phyloP scores from a whole-genome alignment of 2,888 invertebrate genomes.

The Hedychridium roseum region DNA sequence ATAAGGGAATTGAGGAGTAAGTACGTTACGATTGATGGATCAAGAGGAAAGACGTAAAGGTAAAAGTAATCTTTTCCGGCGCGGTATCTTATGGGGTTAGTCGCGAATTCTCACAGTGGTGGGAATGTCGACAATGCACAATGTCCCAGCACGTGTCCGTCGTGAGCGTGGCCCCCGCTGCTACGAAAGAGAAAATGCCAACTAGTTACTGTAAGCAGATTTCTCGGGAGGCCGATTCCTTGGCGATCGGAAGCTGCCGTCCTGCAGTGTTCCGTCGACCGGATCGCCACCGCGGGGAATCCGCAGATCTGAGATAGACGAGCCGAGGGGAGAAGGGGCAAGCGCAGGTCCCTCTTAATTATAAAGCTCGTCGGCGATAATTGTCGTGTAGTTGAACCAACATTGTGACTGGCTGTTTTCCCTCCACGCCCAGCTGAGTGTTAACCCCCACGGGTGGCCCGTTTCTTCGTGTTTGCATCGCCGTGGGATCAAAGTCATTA shows the following conservation, averaged over 20 bases:
- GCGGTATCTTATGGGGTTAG: too few relatives aligned
- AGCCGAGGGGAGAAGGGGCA: constrained; percentile 8
- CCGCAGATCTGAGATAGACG: constrained; percentile 33
- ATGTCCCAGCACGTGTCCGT: constrained; percentile 47
- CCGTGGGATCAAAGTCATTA: constrained; percentile 39
- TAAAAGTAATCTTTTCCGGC: too few relatives aligned
- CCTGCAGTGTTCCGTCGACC: too few relatives aligned
- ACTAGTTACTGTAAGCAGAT: constrained; percentile 34
- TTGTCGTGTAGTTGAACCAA: constrained; percentile 64
- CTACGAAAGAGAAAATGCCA: constrained; percentile 11
- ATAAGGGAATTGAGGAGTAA: too few relatives aligned
- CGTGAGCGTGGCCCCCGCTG: background rate
- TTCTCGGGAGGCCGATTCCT: constrained; percentile 12
- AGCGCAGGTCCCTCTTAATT: constrained; percentile 54
- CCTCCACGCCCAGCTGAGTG: constrained; percentile 58
- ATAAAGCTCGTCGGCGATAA: constrained; percentile 62
- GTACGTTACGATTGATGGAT: too few relatives aligned
- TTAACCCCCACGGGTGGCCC: constrained; percentile 53
- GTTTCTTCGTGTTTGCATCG: constrained; percentile 49
- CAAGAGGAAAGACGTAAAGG: too few relatives aligned
- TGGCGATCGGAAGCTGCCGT: constrained; percentile 4
- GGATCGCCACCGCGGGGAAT: constrained; percentile 33
- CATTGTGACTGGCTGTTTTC: constrained; percentile 63
- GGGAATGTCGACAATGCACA: too few relatives aligned
- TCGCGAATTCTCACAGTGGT: too few relatives aligned